A percentile compares a stretch with the other conserved stretches of the same genome.
These are phyloP conservation scores for Drosophila nikananu DNA, from an alignment of 1,140 invertebrate species.

Conservation along the genomic window DNA sequence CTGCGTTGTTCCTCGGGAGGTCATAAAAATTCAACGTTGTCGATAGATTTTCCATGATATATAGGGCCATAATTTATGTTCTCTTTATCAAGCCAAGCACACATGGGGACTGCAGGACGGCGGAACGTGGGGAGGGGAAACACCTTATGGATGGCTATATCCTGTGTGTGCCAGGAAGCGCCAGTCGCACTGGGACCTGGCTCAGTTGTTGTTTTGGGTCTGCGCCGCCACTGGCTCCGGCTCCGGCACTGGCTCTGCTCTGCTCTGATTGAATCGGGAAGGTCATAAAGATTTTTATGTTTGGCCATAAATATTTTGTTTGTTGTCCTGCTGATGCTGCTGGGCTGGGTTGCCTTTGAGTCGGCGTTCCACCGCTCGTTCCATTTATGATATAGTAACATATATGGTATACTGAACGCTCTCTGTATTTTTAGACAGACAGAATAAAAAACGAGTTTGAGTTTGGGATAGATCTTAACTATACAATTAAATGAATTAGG, in stretches of 20 bases:
- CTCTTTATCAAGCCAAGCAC: constrained; percentile 48
- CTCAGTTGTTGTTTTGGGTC: constrained; percentile 32
- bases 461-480: constrained; percentile 1
- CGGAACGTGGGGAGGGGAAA: constrained; percentile 15
- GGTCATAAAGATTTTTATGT: constrained; percentile 55
- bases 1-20: constrained; percentile 39
- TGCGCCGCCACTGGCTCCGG: not conserved
- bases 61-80: constrained; percentile 52
- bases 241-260: not conserved
- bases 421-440: constrained; percentile 14
- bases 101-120: constrained; percentile 20
- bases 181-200: constrained; percentile 40
- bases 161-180: constrained; percentile 48
- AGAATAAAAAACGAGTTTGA: not conserved
- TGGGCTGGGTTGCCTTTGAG: constrained; percentile 22
- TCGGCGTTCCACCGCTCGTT: constrained; percentile 16
- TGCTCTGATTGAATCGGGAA: constrained; percentile 53
- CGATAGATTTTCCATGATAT: constrained; percentile 55
- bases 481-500: too few species aligned
- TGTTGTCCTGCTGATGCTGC: constrained; percentile 44
- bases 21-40: constrained; percentile 54
- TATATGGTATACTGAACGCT: constrained; percentile 24
- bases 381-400: constrained; percentile 49
- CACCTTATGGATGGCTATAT: constrained; percentile 56
- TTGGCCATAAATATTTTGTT: constrained; percentile 52